phyloP scores from a whole-genome alignment of 1,140 invertebrate genomes.

The Laupala kohalensis region DNA sequence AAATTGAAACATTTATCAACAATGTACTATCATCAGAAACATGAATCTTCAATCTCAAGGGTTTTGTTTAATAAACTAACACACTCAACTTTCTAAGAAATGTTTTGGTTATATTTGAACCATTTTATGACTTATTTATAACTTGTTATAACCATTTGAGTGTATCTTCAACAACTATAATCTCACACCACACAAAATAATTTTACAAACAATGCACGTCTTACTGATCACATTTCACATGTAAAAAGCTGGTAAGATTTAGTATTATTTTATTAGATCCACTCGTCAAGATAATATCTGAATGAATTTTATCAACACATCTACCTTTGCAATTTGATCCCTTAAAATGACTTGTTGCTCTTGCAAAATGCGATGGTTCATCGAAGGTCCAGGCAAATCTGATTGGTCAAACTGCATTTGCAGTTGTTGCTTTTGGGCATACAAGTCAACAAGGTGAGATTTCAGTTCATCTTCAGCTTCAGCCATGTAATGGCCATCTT shows the following conservation, averaged over 20 bases:
- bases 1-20: not conserved
- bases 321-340: slow-evolving; percentile 17
- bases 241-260: no score
- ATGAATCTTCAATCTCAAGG: not conserved
- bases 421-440: slow-evolving; percentile 19
- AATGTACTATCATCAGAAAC: not conserved
- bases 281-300: not conserved
- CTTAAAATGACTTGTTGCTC: slow-evolving; percentile 16
- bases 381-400: not conserved
- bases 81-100: not conserved
- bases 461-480: slow-evolving; percentile 14
- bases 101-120: not conserved
- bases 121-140: not conserved
- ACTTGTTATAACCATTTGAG: not conserved
- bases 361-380: slow-evolving; percentile 11
- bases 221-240: no score
- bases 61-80: not conserved
- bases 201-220: not conserved
- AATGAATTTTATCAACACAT: not conserved
- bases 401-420: slow-evolving; percentile 13
- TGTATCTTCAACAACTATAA: not conserved
- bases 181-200: not conserved
- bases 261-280: no score
- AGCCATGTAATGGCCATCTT: slow-evolving; percentile 12
- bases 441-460: slow-evolving; percentile 9